Conservation (phyloP, 2,113 vertebrate genomes). For the Odobenus rosmarus region DNA sequence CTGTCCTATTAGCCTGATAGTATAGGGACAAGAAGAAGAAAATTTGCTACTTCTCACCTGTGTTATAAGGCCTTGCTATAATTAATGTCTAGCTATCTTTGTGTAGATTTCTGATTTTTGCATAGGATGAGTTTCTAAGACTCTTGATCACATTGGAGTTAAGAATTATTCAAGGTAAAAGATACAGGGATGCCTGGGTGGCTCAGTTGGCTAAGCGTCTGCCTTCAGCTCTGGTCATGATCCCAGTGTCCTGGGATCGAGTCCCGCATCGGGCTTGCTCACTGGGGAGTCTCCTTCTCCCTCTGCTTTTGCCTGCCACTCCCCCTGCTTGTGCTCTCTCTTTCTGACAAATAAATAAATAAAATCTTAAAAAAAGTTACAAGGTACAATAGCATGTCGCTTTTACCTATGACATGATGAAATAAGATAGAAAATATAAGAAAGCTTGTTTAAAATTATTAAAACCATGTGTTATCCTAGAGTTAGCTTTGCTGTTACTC, state of each 20-base stretch:
- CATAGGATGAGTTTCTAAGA: not conserved
- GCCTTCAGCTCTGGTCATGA: not conserved
- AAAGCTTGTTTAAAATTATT: not conserved
- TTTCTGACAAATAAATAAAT: not conserved
- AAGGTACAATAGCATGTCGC: not conserved
- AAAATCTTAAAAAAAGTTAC: not conserved
- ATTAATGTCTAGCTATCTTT: not conserved
- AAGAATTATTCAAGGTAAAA: not conserved
- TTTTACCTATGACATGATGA: not conserved
- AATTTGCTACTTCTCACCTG: not conserved
- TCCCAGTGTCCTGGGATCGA: not conserved
- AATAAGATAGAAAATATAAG: not conserved
- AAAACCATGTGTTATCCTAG: not conserved
- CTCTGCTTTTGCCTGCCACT: not conserved
- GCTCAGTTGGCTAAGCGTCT: not conserved
- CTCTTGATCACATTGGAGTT: not conserved
- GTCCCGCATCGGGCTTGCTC: not conserved
- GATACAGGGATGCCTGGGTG: not conserved
- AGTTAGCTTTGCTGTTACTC: not conserved
- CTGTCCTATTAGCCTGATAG: not conserved
- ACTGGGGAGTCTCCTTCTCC: not conserved
- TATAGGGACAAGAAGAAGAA: rapidly evolving
- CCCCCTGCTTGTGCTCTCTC: not conserved
- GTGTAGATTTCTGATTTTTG: not conserved
- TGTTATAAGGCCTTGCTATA: not conserved